Percentiles rank a stretch among this genome's conserved stretches.
These are phyloP conservation scores for Micronisus gabar DNA, from an alignment of 2,113 vertebrate species.

Conservation along the genomic window DNA sequence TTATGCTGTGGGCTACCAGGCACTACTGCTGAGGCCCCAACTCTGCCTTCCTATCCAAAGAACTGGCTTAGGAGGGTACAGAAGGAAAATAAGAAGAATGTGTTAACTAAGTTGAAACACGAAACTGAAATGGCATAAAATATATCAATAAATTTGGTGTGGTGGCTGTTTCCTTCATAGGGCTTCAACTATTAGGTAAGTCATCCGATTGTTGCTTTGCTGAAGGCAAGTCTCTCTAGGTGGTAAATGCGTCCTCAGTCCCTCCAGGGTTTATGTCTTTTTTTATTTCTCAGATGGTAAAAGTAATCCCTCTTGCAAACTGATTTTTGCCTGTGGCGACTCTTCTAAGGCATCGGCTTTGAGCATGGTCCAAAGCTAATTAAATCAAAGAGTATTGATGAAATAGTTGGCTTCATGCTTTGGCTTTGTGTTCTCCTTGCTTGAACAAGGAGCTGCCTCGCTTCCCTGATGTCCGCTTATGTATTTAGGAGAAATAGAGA, in stretches of 20 bases:
- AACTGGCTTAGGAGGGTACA: background rate
- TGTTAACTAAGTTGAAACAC: background rate
- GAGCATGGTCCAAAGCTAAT: constrained; percentile 13
- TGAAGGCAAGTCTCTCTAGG: background rate
- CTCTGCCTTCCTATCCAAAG: background rate
- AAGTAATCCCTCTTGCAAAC: background rate
- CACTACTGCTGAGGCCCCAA: background rate
- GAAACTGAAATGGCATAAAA: background rate
- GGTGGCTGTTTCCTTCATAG: background rate
- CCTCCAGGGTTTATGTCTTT: background rate
- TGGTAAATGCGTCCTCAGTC: background rate
- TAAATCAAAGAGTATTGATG: constrained; percentile 19
- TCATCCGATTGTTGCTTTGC: background rate
- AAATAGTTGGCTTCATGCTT: background rate
- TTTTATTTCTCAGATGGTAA: background rate
- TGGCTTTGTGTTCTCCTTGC: background rate
- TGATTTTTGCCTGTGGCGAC: background rate
- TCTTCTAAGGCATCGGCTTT: background rate
- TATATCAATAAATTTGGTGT: background rate
- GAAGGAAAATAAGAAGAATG: background rate
- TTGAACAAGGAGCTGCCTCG: background rate
- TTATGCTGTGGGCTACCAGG: background rate
- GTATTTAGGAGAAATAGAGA: background rate
- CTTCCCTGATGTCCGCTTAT: accelerated
- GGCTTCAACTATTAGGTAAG: background rate